Conservation (phyloP, 2,797 vertebrate species). For the Chaunax sp. region DNA sequence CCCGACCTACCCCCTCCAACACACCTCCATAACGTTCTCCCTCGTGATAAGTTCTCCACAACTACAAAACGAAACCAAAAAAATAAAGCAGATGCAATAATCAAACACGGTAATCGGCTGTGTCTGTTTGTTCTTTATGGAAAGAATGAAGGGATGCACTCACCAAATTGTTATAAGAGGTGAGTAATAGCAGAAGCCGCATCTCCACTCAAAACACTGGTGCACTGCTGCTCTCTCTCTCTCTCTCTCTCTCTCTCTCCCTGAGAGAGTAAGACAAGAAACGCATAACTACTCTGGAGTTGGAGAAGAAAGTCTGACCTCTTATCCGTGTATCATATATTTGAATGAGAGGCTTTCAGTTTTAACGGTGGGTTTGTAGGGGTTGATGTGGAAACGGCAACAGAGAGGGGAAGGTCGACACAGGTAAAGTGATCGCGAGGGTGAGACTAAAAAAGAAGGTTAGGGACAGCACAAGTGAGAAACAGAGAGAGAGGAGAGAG, state of each 20-base stretch:
- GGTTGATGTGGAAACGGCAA: constrained; percentile 8
- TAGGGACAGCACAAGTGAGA: constrained; percentile 44
- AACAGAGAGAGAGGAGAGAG: constrained; percentile 16
- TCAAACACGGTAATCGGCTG: not conserved
- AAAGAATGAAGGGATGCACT: constrained; percentile 39
- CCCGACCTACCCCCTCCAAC: constrained; percentile 42
- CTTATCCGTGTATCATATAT: constrained; percentile 41
- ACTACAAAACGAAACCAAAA: not conserved
- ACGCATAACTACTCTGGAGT: constrained; percentile 42
- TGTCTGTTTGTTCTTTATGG: constrained; percentile 10
- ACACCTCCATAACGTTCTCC: constrained; percentile 21
- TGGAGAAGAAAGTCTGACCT: constrained; percentile 54
- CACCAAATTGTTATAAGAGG: constrained; percentile 44
- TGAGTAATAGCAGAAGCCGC: constrained; percentile 36
- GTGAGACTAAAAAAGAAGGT: constrained; percentile 57
- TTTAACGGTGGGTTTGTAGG: constrained; percentile 35
- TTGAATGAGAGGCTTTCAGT: constrained; percentile 44
- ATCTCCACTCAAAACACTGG: constrained; percentile 47
- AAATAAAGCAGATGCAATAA: constrained; percentile 17
- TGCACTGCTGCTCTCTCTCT: constrained; percentile 33
- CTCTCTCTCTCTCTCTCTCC: no score
- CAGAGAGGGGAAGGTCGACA: constrained; percentile 18
- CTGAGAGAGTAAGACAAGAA: constrained; percentile 7
- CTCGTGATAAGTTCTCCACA: constrained; percentile 9
- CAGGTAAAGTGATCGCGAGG: constrained; percentile 53